Evolutionary conservation across 2,797 vertebrate species (phyloP).

Genomic region (Xiphorhynchus erythropygius): DNA sequence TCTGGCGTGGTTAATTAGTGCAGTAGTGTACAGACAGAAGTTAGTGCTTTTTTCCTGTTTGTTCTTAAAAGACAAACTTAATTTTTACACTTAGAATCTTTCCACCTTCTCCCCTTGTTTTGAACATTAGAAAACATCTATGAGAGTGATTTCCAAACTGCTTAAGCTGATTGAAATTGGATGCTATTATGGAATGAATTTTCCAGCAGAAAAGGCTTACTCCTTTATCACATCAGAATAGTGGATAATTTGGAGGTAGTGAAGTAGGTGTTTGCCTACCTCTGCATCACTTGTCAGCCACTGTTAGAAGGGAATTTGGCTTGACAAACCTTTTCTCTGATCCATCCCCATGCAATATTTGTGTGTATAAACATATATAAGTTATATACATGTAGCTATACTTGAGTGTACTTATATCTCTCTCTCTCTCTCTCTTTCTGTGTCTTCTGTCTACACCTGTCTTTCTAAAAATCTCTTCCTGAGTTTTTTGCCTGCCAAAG

Average conservation of each 20-base stretch:
- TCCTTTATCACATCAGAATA: background rate
- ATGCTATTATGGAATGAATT: background rate
- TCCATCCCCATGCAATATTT: background rate
- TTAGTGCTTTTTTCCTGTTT: background rate
- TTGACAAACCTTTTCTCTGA: background rate
- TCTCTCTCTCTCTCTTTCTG: background rate
- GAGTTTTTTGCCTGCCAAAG: background rate
- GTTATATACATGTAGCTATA: background rate
- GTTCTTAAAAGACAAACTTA: background rate
- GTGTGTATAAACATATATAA: no score
- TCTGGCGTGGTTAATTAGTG: background rate
- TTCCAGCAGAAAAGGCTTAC: background rate
- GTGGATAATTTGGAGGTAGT: background rate
- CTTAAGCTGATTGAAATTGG: background rate
- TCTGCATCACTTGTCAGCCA: background rate
- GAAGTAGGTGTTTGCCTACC: background rate
- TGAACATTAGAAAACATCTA: background rate
- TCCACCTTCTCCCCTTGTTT: background rate
- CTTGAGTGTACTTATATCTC: background rate
- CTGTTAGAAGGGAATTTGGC: background rate
- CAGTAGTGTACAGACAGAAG: background rate
- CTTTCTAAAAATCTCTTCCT: background rate
- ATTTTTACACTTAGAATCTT: background rate
- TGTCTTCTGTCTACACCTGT: rapidly evolving
- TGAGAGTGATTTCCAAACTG: background rate